phyloP scores from a whole-genome alignment of 2,113 vertebrate species.

The Donacobius atricapilla region DNA sequence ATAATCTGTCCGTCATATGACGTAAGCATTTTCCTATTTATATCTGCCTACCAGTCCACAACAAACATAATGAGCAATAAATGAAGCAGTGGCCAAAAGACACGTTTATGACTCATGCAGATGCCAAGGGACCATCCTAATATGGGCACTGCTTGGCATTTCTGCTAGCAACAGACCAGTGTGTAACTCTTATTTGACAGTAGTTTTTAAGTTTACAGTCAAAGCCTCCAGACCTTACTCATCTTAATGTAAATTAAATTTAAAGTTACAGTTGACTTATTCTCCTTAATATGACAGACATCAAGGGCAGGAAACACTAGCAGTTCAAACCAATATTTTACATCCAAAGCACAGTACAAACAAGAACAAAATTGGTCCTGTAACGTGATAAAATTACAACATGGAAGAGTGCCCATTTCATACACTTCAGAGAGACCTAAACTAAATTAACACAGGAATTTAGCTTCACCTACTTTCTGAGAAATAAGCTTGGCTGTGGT shows the following conservation, averaged over 20 bases:
- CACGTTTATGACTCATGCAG: constrained; percentile 46
- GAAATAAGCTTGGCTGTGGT: background rate
- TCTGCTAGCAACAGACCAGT: background rate
- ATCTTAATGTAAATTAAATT: background rate
- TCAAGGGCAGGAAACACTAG: background rate
- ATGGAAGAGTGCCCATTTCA: background rate
- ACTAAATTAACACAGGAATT: background rate
- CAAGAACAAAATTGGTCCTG: background rate
- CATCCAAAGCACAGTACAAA: background rate
- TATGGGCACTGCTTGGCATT: constrained; percentile 33
- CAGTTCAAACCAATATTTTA: background rate
- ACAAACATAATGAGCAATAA: constrained; percentile 46
- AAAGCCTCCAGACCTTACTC: background rate
- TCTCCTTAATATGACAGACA: background rate
- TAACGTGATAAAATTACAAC: background rate
- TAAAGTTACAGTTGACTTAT: background rate
- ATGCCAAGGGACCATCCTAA: constrained; percentile 53
- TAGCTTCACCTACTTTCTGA: background rate
- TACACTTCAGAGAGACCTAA: background rate
- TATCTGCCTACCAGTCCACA: constrained; percentile 42
- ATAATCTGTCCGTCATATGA: constrained; percentile 25
- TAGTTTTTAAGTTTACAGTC: background rate
- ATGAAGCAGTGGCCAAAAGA: constrained; percentile 56
- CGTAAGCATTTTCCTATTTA: constrained; percentile 60
- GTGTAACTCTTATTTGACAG: background rate